Conservation (phyloP, 2,797 vertebrate species). For the Trematomus bernacchii region DNA sequence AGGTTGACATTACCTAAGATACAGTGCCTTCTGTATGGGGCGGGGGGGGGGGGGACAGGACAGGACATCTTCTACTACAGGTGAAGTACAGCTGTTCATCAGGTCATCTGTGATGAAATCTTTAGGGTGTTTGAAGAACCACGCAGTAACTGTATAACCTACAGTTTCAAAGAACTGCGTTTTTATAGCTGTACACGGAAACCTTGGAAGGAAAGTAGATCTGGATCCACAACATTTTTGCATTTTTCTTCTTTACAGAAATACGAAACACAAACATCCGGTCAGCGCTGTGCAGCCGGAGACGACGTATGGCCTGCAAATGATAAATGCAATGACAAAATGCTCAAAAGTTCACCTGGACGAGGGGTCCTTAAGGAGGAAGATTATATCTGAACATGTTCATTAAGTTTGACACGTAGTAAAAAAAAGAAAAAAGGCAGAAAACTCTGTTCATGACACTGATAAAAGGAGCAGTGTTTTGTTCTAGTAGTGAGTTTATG, state of each 20-base stretch:
- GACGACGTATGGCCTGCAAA: constrained; percentile 36
- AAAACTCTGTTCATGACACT: constrained; percentile 43
- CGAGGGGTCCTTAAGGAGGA: background rate
- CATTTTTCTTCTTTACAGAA: constrained; percentile 55
- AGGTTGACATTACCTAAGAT: constrained; percentile 80
- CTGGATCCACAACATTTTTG: constrained; percentile 19
- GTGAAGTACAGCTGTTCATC: constrained; percentile 39
- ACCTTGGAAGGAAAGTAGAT: constrained; percentile 1
- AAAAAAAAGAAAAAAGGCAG: constrained; percentile 51
- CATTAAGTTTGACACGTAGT: constrained; percentile 61
- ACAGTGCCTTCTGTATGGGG: constrained; percentile 69
- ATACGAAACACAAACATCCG: constrained; percentile 3
- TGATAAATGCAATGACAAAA: constrained; percentile 30
- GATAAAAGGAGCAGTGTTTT: constrained; percentile 66
- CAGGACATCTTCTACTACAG: constrained; percentile 40
- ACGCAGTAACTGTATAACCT: constrained; percentile 44
- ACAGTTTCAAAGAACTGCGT: constrained; percentile 50
- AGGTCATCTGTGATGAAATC: constrained; percentile 34
- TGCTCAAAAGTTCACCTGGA: constrained; percentile 16
- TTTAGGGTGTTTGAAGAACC: constrained; percentile 26
- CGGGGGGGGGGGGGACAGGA: constrained; percentile 1
- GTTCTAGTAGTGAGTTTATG: constrained; percentile 56
- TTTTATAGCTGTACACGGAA: constrained; percentile 56
- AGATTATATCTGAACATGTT: constrained; percentile 35
- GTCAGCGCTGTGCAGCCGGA: constrained; percentile 18